Conservation (phyloP, 2,797 vertebrate genomes). For the Coluber constrictor region DNA sequence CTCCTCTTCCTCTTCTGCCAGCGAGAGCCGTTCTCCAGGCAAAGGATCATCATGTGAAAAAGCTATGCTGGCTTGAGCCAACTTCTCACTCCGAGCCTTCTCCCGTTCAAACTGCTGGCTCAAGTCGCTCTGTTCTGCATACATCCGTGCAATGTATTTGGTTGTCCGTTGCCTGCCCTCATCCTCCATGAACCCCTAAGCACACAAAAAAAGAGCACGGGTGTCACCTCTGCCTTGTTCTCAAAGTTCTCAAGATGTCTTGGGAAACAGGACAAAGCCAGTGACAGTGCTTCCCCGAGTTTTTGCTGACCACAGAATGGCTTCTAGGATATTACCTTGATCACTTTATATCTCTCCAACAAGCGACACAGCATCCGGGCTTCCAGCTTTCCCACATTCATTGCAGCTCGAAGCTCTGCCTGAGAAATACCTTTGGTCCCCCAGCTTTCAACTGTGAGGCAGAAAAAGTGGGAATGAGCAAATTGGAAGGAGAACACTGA, state of each 20-base stretch:
- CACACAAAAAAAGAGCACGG: not conserved
- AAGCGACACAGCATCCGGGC: conserved; percentile 88
- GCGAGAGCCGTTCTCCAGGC: conserved; percentile 25
- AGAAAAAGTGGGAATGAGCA: not conserved
- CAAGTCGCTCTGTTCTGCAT: conserved; percentile 82
- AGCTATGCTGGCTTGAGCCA: conserved; percentile 73
- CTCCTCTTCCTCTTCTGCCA: conserved; percentile 28
- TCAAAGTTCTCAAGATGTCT: too few species aligned
- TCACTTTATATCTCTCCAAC: conserved; percentile 81
- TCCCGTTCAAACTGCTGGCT: conserved; percentile 86
- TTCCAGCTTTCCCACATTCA: conserved; percentile 92
- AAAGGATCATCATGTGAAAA: conserved; percentile 60
- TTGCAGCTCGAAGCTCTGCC: conserved; percentile 73
- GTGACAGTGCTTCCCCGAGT: not conserved
- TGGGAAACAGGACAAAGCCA: too few species aligned
- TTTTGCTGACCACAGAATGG: not conserved
- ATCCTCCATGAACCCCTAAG: conserved; percentile 94
- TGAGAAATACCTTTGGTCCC: conserved; percentile 88
- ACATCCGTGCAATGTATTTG: conserved; percentile 87
- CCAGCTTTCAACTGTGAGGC: conserved; percentile 78
- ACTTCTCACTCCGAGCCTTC: conserved; percentile 81
- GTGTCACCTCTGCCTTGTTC: not conserved
- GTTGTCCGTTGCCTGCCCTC: conserved; percentile 93
- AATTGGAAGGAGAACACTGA: not conserved
- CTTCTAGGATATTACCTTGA: conserved; percentile 77